phyloP scores from a whole-genome alignment of 2,888 invertebrate species.

The Anthophora plumipes region DNA sequence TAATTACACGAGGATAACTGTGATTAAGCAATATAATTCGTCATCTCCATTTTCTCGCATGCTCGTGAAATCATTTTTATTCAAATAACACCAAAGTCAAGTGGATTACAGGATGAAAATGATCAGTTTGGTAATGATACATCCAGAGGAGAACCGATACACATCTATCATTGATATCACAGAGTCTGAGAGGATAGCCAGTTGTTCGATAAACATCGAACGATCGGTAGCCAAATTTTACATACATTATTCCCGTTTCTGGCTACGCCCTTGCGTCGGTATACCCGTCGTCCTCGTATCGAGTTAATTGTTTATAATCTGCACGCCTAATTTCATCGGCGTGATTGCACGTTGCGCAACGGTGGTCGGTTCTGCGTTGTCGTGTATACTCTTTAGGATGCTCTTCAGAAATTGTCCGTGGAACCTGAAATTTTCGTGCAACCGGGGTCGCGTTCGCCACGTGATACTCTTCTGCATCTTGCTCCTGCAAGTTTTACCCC shows the following conservation, averaged over 20 bases:
- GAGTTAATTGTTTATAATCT: conserved; percentile 60
- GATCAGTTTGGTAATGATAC: conserved; percentile 31
- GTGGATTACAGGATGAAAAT: conserved; percentile 6
- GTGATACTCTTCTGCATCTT: neutral
- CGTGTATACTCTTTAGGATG: conserved; percentile 32
- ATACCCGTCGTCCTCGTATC: conserved; percentile 23
- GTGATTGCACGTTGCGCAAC: conserved; percentile 44
- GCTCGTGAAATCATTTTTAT: conserved; percentile 11
- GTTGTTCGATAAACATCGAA: conserved; percentile 33
- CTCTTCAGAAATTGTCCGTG: conserved; percentile 20
- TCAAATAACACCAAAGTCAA: conserved; percentile 3
- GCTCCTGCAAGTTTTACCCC: neutral
- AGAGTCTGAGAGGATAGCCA: conserved; percentile 8
- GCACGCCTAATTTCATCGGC: conserved; percentile 51
- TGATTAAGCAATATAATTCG: conserved; percentile 17
- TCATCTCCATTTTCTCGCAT: neutral
- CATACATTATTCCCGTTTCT: conserved; percentile 48
- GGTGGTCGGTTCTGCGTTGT: conserved; percentile 22
- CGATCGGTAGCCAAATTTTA: conserved; percentile 60
- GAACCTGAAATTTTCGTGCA: conserved; percentile 45
- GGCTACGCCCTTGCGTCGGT: conserved; percentile 30
- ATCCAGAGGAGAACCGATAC: conserved; percentile 39
- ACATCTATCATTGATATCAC: conserved; percentile 46
- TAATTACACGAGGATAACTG: neutral
- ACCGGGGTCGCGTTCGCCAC: neutral